These are phyloP conservation scores for Cynaeus angustus DNA, from an alignment of 2,888 invertebrate species.

Conservation along the genomic window DNA sequence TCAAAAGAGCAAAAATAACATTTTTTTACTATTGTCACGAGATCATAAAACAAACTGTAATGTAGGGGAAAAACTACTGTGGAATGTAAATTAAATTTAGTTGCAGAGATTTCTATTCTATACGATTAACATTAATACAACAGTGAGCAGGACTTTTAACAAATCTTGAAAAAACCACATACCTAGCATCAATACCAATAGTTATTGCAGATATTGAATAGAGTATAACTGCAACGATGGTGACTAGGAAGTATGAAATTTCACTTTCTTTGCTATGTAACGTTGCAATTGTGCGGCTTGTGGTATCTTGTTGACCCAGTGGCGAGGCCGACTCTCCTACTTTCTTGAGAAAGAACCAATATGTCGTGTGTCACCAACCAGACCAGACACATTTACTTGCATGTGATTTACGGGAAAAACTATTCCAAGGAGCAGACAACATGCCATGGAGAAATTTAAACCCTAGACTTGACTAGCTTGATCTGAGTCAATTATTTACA, in stretches of 20 bases:
- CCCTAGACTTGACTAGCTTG: not conserved
- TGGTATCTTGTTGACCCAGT: constrained; percentile 58
- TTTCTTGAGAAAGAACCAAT: constrained; percentile 53
- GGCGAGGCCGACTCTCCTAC: constrained; percentile 61
- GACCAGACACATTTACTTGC: constrained; percentile 56
- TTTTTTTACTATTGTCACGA: not conserved
- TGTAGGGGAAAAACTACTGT: too few species aligned
- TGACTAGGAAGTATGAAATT: constrained; percentile 54
- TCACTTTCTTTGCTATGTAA: constrained; percentile 58
- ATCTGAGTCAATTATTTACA: not conserved
- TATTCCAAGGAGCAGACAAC: constrained; percentile 11
- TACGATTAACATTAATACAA: not conserved
- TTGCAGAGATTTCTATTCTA: too few species aligned
- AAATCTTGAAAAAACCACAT: not conserved
- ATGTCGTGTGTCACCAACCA: constrained; percentile 46
- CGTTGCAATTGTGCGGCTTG: constrained; percentile 36
- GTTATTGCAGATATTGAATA: constrained; percentile 14
- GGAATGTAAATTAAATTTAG: too few species aligned
- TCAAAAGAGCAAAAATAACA: not conserved
- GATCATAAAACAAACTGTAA: not conserved
- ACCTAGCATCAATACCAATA: not conserved
- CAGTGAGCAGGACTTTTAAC: not conserved
- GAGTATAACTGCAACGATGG: constrained; percentile 8
- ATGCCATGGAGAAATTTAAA: not conserved
- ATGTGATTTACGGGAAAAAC: constrained; percentile 53